Conservation (phyloP, 2,797 vertebrate species). For the Hippocampus kuda region DNA sequence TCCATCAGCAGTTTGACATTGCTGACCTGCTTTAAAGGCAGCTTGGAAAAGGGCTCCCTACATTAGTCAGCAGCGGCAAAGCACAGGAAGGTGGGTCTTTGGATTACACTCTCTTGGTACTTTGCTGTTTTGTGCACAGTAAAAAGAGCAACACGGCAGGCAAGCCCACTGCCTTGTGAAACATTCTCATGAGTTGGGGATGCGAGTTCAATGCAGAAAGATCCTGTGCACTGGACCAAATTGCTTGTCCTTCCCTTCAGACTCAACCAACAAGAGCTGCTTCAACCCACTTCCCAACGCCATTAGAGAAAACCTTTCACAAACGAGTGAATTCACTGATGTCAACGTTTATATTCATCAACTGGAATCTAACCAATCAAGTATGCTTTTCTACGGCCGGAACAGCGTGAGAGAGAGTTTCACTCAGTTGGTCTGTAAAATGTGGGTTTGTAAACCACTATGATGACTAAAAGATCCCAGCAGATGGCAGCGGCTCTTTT, state of each 20-base stretch:
- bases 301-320: too few relatives aligned
- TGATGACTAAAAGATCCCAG: too few relatives aligned
- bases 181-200: not conserved
- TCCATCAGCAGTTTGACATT: constrained; percentile 32
- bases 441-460: too few relatives aligned
- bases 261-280: not conserved
- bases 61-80: not conserved
- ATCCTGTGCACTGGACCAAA: not conserved
- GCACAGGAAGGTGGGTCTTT: not conserved
- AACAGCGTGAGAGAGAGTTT: too few relatives aligned
- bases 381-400: too few relatives aligned
- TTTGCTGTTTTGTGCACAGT: not conserved
- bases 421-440: too few relatives aligned
- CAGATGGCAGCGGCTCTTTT: too few relatives aligned
- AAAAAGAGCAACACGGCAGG: not conserved
- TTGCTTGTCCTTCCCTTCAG: not conserved
- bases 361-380: too few relatives aligned
- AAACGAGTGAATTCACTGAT: too few relatives aligned
- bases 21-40: constrained; percentile 35
- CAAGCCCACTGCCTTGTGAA: not conserved
- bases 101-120: not conserved
- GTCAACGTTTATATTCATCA: too few relatives aligned
- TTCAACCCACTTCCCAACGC: too few relatives aligned
- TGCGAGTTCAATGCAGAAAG: not conserved
- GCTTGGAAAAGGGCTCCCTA: not conserved